phyloP scores from a whole-genome alignment of 2,113 vertebrate genomes.

The Bagarius yarrelli region DNA sequence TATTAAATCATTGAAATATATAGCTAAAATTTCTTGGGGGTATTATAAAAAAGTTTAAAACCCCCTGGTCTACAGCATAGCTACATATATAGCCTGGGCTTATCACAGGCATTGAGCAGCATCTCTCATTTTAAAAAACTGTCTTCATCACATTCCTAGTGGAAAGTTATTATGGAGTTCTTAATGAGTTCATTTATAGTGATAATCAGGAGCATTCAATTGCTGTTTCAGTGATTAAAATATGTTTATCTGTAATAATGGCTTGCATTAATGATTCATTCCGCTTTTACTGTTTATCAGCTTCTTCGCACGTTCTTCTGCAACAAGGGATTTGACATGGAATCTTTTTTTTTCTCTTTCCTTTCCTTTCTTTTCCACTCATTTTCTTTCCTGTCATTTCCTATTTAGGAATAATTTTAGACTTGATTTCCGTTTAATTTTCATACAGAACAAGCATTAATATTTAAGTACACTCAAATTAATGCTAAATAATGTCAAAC shows the following conservation, averaged over 20 bases:
- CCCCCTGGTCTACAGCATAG: not conserved
- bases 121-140: slow-evolving; percentile 24
- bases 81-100: not conserved
- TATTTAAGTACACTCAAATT: no score
- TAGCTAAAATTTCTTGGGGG: no score
- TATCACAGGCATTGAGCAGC: slow-evolving; percentile 6
- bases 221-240: slow-evolving; percentile 2
- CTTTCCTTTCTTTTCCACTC: not conserved
- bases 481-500: no score
- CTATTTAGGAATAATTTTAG: no score
- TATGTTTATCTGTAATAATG: slow-evolving; percentile 16
- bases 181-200: slow-evolving; percentile 25
- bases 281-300: not conserved
- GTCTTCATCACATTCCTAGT: not conserved
- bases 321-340: not conserved
- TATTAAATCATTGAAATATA: no score
- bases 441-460: no score
- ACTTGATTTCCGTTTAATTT: no score
- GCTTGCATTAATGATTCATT: not conserved
- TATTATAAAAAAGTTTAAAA: no score
- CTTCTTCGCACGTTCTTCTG: not conserved
- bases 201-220: slow-evolving; percentile 12
- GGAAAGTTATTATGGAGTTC: slow-evolving; percentile 17
- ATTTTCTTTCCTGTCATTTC: not conserved
- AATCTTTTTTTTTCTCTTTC: not conserved